phyloP scores from a whole-genome alignment of 1,140 invertebrate genomes.

The Pseudobourletiella spinata region DNA sequence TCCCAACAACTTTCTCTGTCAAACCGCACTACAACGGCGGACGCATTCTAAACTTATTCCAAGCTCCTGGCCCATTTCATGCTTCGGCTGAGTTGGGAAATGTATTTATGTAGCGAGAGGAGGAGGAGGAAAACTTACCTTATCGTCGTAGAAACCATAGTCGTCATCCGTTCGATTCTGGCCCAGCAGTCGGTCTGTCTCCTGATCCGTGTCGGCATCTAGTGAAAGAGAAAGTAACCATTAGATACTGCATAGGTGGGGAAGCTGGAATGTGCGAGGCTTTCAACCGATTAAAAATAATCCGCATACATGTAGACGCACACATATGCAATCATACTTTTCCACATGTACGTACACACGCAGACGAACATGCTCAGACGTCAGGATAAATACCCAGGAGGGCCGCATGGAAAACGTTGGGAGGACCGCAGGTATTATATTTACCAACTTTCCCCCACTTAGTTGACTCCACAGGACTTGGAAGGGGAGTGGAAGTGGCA shows the following conservation, averaged over 20 bases:
- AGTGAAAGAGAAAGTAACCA: slow-evolving; percentile 10
- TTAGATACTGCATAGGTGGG: too few relatives aligned
- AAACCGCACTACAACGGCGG: background rate
- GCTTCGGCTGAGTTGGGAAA: background rate
- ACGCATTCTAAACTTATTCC: background rate
- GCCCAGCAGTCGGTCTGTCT: slow-evolving; percentile 78
- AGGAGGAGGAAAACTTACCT: slow-evolving; percentile 14
- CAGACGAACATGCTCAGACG: too few relatives aligned
- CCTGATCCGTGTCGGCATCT: slow-evolving; percentile 77
- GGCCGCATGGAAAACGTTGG: too few relatives aligned
- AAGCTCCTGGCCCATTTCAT: background rate
- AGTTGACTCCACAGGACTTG: too few relatives aligned
- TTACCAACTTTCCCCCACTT: too few relatives aligned
- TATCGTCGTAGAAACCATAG: slow-evolving; percentile 66
- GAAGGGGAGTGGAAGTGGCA: too few relatives aligned
- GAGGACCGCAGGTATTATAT: too few relatives aligned
- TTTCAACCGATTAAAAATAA: too few relatives aligned
- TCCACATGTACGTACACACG: background rate
- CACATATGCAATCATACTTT: background rate
- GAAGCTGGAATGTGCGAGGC: too few relatives aligned
- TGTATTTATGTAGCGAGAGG: background rate
- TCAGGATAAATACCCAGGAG: too few relatives aligned
- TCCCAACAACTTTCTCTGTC: background rate
- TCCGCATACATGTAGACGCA: background rate
- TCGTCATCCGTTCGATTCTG: slow-evolving; percentile 75